Evolutionary conservation across 2,797 vertebrate genomes (phyloP).

Genomic region (Carapus acus): DNA sequence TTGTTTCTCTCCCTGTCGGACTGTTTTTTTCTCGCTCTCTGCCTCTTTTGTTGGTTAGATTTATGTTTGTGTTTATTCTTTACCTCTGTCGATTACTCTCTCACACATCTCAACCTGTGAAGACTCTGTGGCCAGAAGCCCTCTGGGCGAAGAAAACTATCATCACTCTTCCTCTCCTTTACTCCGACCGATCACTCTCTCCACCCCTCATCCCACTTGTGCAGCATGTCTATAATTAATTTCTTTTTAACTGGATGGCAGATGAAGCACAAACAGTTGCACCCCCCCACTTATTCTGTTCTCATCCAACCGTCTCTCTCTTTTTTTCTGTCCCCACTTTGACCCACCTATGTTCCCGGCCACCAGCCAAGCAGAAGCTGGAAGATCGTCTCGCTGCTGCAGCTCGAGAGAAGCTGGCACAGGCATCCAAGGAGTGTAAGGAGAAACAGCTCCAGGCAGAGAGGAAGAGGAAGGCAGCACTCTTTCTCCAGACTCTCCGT

Average conservation of each 20-base stretch:
- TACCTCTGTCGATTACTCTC: neutral
- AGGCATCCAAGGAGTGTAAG: constrained; percentile 96
- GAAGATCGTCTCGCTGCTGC: constrained; percentile 94
- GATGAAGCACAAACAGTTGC: neutral
- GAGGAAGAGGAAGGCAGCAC: constrained; percentile 91
- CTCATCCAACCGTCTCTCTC: constrained; percentile 18
- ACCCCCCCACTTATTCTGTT: neutral
- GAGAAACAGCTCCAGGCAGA: constrained; percentile 98
- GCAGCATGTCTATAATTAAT: neutral
- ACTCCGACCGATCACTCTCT: neutral
- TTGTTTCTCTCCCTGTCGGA: neutral
- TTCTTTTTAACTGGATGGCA: neutral
- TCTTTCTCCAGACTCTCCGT: constrained; percentile 91
- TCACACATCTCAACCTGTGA: neutral
- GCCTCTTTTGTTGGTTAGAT: neutral
- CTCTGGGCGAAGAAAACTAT: neutral
- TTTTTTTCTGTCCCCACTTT: constrained; percentile 14
- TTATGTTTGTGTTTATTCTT: neutral
- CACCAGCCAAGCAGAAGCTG: constrained; percentile 91
- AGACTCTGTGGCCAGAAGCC: neutral
- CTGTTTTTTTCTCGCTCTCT: neutral
- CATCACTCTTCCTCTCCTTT: neutral
- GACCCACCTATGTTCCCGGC: constrained; percentile 19
- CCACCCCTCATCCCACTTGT: neutral
- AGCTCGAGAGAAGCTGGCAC: constrained; percentile 94